Percentiles rank a stretch among this genome's conserved stretches.
Conservation (phyloP, 1,140 invertebrate species). For the Diabrotica undecimpunctata region DNA sequence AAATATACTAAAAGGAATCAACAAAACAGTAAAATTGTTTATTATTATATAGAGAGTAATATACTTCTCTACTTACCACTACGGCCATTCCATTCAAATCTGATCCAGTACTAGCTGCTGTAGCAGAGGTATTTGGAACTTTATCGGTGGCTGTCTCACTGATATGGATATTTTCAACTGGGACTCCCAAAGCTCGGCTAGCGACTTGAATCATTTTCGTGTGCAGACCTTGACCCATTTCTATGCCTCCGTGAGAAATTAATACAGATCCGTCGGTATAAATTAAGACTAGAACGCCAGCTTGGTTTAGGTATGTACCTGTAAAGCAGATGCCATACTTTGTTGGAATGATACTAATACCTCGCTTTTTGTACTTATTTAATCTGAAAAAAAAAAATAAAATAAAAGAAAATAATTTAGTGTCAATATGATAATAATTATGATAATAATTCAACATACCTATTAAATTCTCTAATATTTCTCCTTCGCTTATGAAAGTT, state of each 20-base stretch:
- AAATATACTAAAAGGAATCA: no score
- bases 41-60: no score
- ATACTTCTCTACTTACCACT: conserved; percentile 54
- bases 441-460: conserved; percentile 46
- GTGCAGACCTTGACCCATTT: conserved; percentile 95
- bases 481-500: conserved; percentile 60
- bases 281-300: conserved; percentile 79
- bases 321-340: conserved; percentile 89
- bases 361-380: conserved; percentile 84
- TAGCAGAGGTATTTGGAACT: conserved; percentile 90
- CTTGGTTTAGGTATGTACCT: conserved; percentile 79
- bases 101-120: conserved; percentile 86
- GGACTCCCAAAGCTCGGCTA: conserved; percentile 68
- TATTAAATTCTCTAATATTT: conserved; percentile 69
- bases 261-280: conserved; percentile 91
- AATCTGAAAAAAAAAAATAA: conserved; percentile 52
- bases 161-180: conserved; percentile 77
- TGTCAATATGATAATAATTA: no score
- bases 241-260: conserved; percentile 85
- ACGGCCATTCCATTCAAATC: conserved; percentile 96
- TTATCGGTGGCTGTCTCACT: conserved; percentile 88
- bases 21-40: no score
- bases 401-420: no score
- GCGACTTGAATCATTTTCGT: conserved; percentile 93
- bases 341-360: conserved; percentile 79